A percentile compares a stretch with the other conserved stretches of the same genome.
Conservation (phyloP, 35 echinoderm and acorn worm genomes). For the Hemicentrotus pulcherrimus region DNA sequence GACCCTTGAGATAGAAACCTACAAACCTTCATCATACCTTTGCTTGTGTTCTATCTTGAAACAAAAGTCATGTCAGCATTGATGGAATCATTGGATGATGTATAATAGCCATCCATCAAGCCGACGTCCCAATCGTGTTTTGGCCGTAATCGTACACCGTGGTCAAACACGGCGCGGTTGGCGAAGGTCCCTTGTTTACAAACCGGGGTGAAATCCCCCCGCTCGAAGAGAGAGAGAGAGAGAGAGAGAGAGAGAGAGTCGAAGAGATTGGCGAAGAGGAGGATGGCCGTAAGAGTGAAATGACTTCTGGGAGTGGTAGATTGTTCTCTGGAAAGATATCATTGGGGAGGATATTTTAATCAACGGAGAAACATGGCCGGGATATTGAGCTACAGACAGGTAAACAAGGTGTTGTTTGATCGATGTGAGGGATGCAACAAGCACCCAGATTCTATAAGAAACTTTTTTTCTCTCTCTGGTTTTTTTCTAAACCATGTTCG, state of each 20-base stretch:
- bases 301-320: not conserved
- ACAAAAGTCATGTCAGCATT: conserved; percentile 18
- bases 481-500: not conserved
- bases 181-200: conserved; percentile 17
- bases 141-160: conserved; percentile 15
- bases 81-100: conserved; percentile 28
- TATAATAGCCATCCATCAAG: conserved; percentile 30
- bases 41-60: not conserved
- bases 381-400: not conserved
- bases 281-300: not conserved
- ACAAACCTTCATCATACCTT: conserved; percentile 18
- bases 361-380: not conserved
- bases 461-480: not conserved
- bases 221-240: not conserved
- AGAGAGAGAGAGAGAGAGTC: not conserved
- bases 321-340: conserved; percentile 4
- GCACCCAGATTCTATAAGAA: not conserved
- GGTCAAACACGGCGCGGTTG: conserved; percentile 26
- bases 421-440: not conserved
- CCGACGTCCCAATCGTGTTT: conserved; percentile 27
- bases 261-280: not conserved
- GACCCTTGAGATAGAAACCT: conserved; percentile 16
- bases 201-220: conserved; percentile 5
- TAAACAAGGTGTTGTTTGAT: conserved; percentile 12
- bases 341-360: not conserved